phyloP scores from a whole-genome alignment of 2,113 vertebrate species.

The Greenwoodochromis staneri region DNA sequence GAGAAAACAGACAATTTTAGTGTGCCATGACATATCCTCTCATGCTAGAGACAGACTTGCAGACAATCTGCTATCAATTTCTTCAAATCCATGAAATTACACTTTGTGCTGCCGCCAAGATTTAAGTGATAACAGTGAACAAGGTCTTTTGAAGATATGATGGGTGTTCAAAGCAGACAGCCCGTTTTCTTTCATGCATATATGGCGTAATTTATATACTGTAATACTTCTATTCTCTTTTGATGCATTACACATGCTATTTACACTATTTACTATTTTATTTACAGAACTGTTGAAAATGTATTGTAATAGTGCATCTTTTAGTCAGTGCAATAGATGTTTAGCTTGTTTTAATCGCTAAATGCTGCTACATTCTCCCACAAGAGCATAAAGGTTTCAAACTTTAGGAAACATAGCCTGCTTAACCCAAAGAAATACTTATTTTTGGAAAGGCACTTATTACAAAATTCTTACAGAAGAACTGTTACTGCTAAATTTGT shows the following conservation, averaged over 20 bases:
- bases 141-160: conserved; percentile 79
- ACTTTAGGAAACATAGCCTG: not conserved
- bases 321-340: not conserved
- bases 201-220: conserved; percentile 63
- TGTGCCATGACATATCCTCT: conserved; percentile 76
- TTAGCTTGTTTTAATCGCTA: not conserved
- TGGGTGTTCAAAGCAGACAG: conserved; percentile 76
- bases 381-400: not conserved
- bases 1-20: conserved; percentile 79
- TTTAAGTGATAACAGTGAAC: conserved; percentile 87
- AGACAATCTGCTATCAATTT: conserved; percentile 88
- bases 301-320: not conserved
- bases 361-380: not conserved
- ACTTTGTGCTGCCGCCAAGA: conserved; percentile 79
- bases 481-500: not conserved
- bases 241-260: not conserved
- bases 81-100: conserved; percentile 77
- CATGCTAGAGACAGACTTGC: conserved; percentile 71
- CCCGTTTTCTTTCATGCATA: conserved; percentile 69
- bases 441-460: not conserved
- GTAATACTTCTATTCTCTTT: conserved; percentile 52
- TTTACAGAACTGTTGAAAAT: not conserved
- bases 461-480: not conserved
- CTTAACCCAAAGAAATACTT: not conserved
- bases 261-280: not conserved